phyloP scores from a whole-genome alignment of 2,797 vertebrate species.

The Echeneis naucrates region DNA sequence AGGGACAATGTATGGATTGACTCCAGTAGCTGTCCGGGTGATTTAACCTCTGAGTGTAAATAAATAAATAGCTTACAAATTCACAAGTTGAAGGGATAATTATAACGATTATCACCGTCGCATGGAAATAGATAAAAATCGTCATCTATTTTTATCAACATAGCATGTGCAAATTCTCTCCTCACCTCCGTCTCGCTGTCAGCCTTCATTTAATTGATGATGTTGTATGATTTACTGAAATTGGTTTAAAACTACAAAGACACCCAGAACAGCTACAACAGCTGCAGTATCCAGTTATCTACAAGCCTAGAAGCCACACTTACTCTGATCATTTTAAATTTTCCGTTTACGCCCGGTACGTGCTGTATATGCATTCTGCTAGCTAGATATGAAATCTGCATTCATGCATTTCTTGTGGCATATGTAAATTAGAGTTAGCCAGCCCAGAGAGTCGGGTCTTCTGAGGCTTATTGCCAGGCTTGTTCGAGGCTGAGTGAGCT shows the following conservation, averaged over 20 bases:
- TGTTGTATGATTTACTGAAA: not conserved
- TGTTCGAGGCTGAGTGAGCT: not conserved
- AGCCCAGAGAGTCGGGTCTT: conserved; percentile 4
- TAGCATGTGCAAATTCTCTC: not conserved
- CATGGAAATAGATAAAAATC: not conserved
- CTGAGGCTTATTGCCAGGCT: not conserved
- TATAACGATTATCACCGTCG: not conserved
- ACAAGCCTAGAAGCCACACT: not conserved
- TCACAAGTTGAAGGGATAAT: not conserved
- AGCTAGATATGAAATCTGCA: not conserved
- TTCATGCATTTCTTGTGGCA: not conserved
- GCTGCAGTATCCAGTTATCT: not conserved
- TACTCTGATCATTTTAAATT: not conserved
- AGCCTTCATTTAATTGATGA: conserved; percentile 7
- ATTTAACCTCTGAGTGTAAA: not conserved
- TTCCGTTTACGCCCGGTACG: not conserved
- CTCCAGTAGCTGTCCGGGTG: conserved; percentile 2
- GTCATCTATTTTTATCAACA: not conserved
- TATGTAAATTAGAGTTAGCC: not conserved
- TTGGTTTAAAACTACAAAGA: not conserved
- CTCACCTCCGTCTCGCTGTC: not conserved
- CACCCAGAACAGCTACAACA: not conserved
- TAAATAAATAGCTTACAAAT: conserved; percentile 4
- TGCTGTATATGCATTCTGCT: not conserved
- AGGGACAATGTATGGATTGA: conserved; percentile 1